Percentiles rank a stretch among this genome's conserved stretches.
phyloP scores from a whole-genome alignment of 2,797 vertebrate genomes.

The Hoplostethus mediterraneus region DNA sequence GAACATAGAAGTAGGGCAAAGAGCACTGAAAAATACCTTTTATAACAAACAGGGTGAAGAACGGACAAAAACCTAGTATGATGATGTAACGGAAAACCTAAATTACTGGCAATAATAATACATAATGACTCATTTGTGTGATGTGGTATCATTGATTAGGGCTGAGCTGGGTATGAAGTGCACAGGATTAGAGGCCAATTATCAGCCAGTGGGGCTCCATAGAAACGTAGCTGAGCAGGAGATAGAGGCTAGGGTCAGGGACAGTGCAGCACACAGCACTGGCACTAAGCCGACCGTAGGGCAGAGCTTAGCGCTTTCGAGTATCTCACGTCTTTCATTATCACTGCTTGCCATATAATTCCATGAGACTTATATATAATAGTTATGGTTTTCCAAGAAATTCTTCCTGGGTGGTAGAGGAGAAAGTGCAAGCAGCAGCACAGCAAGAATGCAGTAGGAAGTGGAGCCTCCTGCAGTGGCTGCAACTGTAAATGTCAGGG shows the following conservation, averaged over 20 bases:
- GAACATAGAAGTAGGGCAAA: conserved; percentile 3
- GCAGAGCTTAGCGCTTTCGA: conserved; percentile 11
- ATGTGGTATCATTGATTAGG: conserved; percentile 36
- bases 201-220: conserved; percentile 43
- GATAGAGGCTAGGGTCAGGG: conserved; percentile 57
- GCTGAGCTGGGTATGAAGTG: conserved; percentile 54
- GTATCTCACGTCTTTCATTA: conserved; percentile 12
- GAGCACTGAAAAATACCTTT: not conserved
- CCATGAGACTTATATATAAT: too few species aligned
- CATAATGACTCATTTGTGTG: not conserved
- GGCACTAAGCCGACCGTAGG: conserved; percentile 34
- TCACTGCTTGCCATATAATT: not conserved
- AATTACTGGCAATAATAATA: not conserved
- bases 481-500: too few species aligned
- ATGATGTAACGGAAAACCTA: not conserved
- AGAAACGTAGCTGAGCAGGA: conserved; percentile 41
- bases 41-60: not conserved
- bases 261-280: conserved; percentile 47
- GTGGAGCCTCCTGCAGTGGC: too few species aligned
- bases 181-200: conserved; percentile 67
- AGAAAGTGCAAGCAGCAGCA: too few species aligned
- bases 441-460: too few species aligned
- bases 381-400: too few species aligned
- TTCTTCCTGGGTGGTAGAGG: too few species aligned
- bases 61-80: not conserved